Conservation (phyloP, 2,113 vertebrate species). For the Epinephelus fuscoguttatus region DNA sequence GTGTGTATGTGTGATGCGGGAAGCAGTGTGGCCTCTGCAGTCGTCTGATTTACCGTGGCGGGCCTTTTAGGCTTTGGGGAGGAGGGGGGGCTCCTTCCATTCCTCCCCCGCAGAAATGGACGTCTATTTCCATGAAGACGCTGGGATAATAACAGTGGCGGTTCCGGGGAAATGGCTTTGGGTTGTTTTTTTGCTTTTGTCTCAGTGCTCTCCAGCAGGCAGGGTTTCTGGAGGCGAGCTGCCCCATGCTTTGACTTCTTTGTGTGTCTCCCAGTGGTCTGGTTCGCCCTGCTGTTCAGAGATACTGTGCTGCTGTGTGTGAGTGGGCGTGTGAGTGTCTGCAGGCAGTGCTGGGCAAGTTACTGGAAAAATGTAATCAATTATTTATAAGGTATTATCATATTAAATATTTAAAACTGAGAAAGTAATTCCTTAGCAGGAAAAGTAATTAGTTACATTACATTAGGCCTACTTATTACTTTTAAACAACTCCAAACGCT, state of each 20-base stretch:
- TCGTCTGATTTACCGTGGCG: conserved; percentile 48
- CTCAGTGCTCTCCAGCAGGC: conserved; percentile 37
- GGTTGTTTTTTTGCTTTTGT: conserved; percentile 49
- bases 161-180: conserved; percentile 46
- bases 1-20: conserved; percentile 4
- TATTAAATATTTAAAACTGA: not conserved
- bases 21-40: conserved; percentile 24
- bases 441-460: not conserved
- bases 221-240: conserved; percentile 41
- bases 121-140: conserved; percentile 43
- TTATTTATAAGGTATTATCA: not conserved
- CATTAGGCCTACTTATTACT: not conserved
- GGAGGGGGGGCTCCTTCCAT: not conserved
- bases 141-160: conserved; percentile 52
- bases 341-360: not conserved
- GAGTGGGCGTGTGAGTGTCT: not conserved
- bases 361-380: not conserved
- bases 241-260: conserved; percentile 37
- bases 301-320: conserved; percentile 8
- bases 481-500: not conserved
- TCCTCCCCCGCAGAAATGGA: conserved; percentile 45
- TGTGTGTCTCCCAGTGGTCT: conserved; percentile 47
- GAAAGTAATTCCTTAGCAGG: conserved; percentile 5
- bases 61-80: conserved; percentile 25
- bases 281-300: conserved; percentile 30